Base-by-base conservation (phyloP, 1,140 invertebrate genomes). In the Drosophila malerkotliana region DNA sequence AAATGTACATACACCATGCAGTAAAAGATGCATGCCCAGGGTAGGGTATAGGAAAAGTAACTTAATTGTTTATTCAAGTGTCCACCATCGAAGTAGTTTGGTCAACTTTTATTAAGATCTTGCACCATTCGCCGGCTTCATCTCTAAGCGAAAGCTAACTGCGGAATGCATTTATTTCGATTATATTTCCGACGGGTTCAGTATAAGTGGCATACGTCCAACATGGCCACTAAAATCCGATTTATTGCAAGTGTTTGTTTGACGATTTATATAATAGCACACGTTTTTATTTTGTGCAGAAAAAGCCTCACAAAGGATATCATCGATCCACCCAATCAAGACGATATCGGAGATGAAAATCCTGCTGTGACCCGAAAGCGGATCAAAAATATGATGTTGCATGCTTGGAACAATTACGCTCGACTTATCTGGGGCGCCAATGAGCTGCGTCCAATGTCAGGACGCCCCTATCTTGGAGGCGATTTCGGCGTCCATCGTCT, bases 341-440 rank as follows among this genome's bases (percentile, higher is more conserved):
- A 26, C 1, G 18, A 63, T 12, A 1, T 18, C 6, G 7, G 9
- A 10, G 26, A 21, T 0, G 34, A 26, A 4, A 14, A 52, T 18
- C 30, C 58, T 1, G 12, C 12, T 18, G 58, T 14, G 24, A 58
- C 37, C 24, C 72, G 72, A 4, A 4, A 5, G 93, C 67, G 58
- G 44, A 58, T 76, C 10, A 59, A 30, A 18, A n/a, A 97, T 96
- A 98, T 98, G 97, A 97, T 97, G 95, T 94, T 95, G 79, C 96
- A 97, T 90, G 97, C 98, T 1, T 99, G 98, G 98, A 94, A 96
- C 88, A 97, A 96, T 89, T 99, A 99, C 92, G 97, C 96, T 49
- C 94, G 96, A 54, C 98, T 98, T 92, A 97, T 98, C 1, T 99
- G 98, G 98, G 98, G 98, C 60, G 96, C 98, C 80, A 99, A 99